phyloP scores from a whole-genome alignment of 1,140 invertebrate genomes.

The Drosophila sp. region DNA sequence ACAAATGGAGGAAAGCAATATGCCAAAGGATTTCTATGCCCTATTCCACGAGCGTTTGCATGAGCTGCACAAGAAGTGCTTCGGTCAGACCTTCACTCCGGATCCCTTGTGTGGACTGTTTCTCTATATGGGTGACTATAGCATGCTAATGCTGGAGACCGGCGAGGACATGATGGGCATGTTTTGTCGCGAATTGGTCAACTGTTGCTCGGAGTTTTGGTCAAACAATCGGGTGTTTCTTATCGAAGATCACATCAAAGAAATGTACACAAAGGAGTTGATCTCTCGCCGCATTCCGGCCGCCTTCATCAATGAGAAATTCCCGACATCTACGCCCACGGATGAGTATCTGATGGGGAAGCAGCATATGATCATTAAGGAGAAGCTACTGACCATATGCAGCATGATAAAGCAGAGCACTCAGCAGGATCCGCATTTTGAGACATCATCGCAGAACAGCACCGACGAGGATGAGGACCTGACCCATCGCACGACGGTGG shows the following conservation, averaged over 20 bases:
- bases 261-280: conserved; percentile 62
- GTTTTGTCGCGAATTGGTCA: conserved; percentile 50
- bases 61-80: conserved; percentile 39
- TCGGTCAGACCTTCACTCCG: conserved; percentile 22
- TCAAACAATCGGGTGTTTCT: conserved; percentile 52
- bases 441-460: neutral
- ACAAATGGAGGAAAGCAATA: neutral
- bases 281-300: conserved; percentile 54
- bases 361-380: conserved; percentile 75
- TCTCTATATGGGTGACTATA: conserved; percentile 70
- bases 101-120: conserved; percentile 68
- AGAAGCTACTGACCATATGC: conserved; percentile 57
- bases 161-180: conserved; percentile 70
- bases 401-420: conserved; percentile 27
- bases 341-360: conserved; percentile 72
- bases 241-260: conserved; percentile 65
- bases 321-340: conserved; percentile 66
- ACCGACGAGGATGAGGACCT: conserved; percentile 9
- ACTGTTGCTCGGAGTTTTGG: conserved; percentile 43
- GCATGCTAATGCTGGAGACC: conserved; percentile 67
- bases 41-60: conserved; percentile 42
- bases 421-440: neutral
- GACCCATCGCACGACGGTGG: too few species aligned
- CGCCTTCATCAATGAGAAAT: conserved; percentile 73
- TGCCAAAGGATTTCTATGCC: conserved; percentile 40